Conservation (phyloP, 2,113 vertebrate species). For the Bujurquina vittata region DNA sequence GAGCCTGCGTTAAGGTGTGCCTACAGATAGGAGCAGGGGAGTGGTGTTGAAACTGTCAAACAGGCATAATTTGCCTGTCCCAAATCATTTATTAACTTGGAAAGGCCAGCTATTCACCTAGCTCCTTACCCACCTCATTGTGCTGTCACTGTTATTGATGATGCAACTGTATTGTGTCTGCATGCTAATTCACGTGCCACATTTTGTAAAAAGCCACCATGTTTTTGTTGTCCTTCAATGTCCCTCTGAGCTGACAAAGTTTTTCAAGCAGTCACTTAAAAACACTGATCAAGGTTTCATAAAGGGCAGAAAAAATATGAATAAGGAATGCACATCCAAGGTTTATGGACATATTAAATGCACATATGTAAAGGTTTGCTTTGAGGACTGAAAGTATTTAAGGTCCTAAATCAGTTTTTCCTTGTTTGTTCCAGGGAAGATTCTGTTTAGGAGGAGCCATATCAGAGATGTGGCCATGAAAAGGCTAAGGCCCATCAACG, state of each 20-base stretch:
- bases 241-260: not conserved
- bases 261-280: not conserved
- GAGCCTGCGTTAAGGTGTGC: too few species aligned
- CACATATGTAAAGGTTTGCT: not conserved
- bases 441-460: conserved; percentile 96
- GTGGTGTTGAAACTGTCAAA: conserved; percentile 21
- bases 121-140: conserved; percentile 35
- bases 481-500: conserved; percentile 93
- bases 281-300: not conserved
- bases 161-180: conserved; percentile 27
- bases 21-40: too few species aligned
- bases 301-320: not conserved
- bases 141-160: conserved; percentile 66
- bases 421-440: conserved; percentile 87
- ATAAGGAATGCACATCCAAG: not conserved
- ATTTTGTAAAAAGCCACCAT: not conserved
- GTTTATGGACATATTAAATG: not conserved
- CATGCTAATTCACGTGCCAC: conserved; percentile 43
- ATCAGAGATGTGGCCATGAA: conserved; percentile 97
- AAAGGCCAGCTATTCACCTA: conserved; percentile 51
- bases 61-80: conserved; percentile 30
- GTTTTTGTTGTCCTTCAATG: conserved; percentile 17
- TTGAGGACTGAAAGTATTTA: not conserved
- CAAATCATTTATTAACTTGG: conserved; percentile 56
- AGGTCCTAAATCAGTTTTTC: not conserved